Percentiles rank a stretch among this genome's conserved stretches.
Evolutionary conservation across 2,113 vertebrate genomes (phyloP).

Genomic region (Chaetodon auriga): DNA sequence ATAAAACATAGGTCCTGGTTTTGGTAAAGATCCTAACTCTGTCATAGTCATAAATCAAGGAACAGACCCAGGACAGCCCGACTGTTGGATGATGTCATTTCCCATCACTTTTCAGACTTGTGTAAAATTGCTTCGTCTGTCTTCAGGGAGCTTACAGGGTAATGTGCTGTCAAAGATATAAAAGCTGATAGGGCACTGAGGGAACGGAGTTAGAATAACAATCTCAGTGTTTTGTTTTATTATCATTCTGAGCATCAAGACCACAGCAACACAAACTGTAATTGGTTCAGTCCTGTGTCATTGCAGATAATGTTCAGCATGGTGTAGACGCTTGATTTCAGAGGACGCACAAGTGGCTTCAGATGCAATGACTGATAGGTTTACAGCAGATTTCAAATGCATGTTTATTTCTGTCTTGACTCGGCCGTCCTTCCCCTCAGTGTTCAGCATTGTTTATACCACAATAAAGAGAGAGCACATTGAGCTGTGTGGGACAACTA

Average conservation of each 20-base stretch:
- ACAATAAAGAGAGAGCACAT: conserved; percentile 60
- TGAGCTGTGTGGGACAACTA: conserved; percentile 31
- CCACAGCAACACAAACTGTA: conserved; percentile 44
- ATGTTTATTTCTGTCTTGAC: conserved; percentile 51
- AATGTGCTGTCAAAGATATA: conserved; percentile 76
- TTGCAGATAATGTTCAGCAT: conserved; percentile 54
- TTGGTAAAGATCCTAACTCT: conserved; percentile 48
- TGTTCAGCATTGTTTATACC: conserved; percentile 57
- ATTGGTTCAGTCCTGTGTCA: conserved; percentile 60
- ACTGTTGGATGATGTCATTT: conserved; percentile 71
- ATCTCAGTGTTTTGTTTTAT: conserved; percentile 64
- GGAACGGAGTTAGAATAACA: conserved; percentile 69
- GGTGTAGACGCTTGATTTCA: conserved; percentile 43
- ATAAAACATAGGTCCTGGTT: conserved; percentile 38
- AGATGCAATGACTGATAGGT: conserved; percentile 60
- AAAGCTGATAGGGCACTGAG: conserved; percentile 67
- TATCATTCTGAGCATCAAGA: conserved; percentile 64
- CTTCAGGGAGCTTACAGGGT: conserved; percentile 72
- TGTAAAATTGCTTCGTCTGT: conserved; percentile 74
- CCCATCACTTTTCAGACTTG: conserved; percentile 74
- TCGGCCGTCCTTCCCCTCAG: conserved; percentile 50
- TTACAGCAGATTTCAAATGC: conserved; percentile 41
- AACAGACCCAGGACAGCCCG: conserved; percentile 43
- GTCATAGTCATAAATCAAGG: conserved; percentile 56
- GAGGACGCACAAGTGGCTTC: conserved; percentile 54